Base-by-base conservation (phyloP, 2,113 vertebrate species). In the Polypterus bichir region DNA sequence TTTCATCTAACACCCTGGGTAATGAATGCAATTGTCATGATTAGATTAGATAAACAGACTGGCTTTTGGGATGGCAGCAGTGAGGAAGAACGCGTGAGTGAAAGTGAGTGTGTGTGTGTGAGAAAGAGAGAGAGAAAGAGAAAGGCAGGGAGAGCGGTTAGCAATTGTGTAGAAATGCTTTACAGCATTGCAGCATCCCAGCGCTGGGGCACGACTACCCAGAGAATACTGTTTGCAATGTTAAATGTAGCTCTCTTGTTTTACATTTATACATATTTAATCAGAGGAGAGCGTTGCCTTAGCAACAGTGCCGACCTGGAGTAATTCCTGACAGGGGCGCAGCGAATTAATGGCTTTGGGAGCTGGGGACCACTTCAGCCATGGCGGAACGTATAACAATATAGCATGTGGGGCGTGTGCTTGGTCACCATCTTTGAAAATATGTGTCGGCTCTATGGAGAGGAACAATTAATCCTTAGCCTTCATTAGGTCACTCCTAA, bases 271-370 rank as follows among this genome's bases (percentile, higher is more conserved):
- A 72, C 67, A 64, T 68, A 46, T 66, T 64, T 83, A 77, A 81
- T 79, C 75, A 72, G 74, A 76, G 65, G 71, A 71, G 68, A 62
- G 53, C 56, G 80, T 83, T 77, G 57, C 71, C 73, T 70, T 72
- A 59, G 80, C 71, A 82, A 84, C 78, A 47, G 62, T 70, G 75
- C 58, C 74, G 75, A 77, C 68, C 71, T 68, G 55, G 70, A 76
- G 77, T 72, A 78, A 77, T 76, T 78, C 73, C 66, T 74, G 78
- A 82, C 80, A 77, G 74, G 64, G 64, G 76, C 62, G 73, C 73
- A 78, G 74, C 73, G 69, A 80, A 84, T 84, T 83, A 83, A 85
- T 86, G 79, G 76, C 77, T 85, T 66, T 79, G 80, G 84, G 81
- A 84, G 75, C 78, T 81, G 74, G 77, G 79, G 71, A 77, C 47